A percentile compares a stretch with the other conserved stretches of the same genome.
Evolutionary conservation across 1,140 invertebrate genomes (phyloP).

Genomic region (Anastrepha obliqua): DNA sequence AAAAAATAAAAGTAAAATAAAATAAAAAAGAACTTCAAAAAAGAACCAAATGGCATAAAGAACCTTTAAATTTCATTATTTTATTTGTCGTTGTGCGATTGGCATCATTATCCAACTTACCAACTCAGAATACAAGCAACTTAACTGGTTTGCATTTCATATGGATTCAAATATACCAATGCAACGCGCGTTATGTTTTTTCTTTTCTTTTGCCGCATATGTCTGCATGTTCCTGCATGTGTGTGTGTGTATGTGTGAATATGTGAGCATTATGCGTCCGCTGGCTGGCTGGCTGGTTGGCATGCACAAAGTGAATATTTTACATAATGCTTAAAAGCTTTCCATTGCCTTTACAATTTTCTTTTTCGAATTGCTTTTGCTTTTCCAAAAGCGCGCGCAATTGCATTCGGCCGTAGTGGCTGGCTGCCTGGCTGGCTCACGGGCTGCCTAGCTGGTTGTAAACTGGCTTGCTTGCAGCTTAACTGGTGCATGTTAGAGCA

Average conservation of each 20-base stretch:
- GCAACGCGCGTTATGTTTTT: background rate
- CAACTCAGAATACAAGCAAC: background rate
- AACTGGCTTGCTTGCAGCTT: background rate
- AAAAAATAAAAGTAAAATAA: background rate
- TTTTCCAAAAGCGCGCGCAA: background rate
- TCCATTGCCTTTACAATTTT: conserved; percentile 33
- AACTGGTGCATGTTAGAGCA: background rate
- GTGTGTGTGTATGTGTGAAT: background rate
- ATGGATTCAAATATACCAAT: background rate
- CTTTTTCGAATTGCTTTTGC: conserved; percentile 13
- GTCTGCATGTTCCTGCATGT: background rate
- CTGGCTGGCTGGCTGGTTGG: conserved; percentile 6
- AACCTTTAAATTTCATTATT: conserved; percentile 39
- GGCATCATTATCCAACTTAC: conserved; percentile 28
- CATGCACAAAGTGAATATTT: conserved; percentile 53
- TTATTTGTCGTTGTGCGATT: conserved; percentile 39
- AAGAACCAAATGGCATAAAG: background rate
- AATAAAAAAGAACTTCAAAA: background rate
- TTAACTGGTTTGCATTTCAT: conserved; percentile 44
- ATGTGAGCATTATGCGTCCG: background rate
- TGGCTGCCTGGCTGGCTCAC: background rate
- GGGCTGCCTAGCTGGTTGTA: background rate
- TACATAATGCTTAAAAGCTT: conserved; percentile 52
- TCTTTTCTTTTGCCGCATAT: background rate
- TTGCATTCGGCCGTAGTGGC: background rate